Evolutionary conservation across 2,113 vertebrate genomes (phyloP).

Genomic region (Myotis brandtii): DNA sequence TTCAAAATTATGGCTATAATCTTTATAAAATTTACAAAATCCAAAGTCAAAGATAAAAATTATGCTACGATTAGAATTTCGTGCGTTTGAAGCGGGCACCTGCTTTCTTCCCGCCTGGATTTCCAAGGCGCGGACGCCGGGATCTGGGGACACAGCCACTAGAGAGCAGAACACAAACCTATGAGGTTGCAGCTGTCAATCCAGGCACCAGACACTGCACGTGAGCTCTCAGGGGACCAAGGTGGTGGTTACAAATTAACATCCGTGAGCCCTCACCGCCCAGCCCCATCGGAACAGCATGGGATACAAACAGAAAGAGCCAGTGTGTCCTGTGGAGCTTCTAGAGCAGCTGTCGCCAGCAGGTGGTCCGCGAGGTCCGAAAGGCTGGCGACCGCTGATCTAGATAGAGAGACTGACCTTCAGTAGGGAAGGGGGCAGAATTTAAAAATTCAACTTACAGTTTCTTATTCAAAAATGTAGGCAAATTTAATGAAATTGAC

Average conservation of each 20-base stretch:
- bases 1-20: constrained; percentile 12
- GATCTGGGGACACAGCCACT: accelerated
- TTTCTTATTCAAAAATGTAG: neutral
- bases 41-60: constrained; percentile 32
- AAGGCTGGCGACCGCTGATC: too few relatives aligned
- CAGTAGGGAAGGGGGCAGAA: neutral
- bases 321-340: too few relatives aligned
- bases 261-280: accelerated
- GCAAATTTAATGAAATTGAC: neutral
- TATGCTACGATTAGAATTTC: neutral
- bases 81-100: neutral
- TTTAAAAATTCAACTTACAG: neutral
- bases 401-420: neutral
- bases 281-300: neutral
- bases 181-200: neutral
- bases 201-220: accelerated
- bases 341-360: too few relatives aligned
- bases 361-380: too few relatives aligned
- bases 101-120: neutral
- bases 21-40: neutral
- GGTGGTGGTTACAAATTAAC: neutral
- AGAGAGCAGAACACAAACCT: neutral
- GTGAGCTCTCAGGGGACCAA: neutral
- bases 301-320: neutral
- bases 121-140: neutral